phyloP scores from a whole-genome alignment of 1,140 invertebrate species.

The Coelopa frigida region DNA sequence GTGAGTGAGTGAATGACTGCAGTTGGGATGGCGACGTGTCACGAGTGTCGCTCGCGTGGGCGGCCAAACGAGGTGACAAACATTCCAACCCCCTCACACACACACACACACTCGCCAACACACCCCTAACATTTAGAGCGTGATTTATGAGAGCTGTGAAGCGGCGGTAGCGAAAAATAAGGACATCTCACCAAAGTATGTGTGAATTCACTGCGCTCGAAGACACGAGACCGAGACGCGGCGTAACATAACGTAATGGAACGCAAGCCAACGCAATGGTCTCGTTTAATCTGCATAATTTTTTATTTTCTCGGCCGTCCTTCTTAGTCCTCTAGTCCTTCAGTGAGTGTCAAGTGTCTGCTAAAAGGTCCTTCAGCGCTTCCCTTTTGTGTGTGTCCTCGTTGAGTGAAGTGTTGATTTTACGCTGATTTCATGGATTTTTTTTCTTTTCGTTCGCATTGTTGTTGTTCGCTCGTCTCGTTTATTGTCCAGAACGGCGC shows the following conservation, averaged over 20 bases:
- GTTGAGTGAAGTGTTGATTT: conserved; percentile 8
- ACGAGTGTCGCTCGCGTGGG: neutral
- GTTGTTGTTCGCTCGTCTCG: neutral
- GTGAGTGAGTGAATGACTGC: too few species aligned
- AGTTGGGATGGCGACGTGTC: too few species aligned
- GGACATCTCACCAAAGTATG: too few species aligned
- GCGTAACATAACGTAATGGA: too few species aligned
- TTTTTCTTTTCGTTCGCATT: neutral
- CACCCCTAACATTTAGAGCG: too few species aligned
- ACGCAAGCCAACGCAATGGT: conserved; percentile 10
- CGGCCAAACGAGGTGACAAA: neutral
- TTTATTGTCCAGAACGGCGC: neutral
- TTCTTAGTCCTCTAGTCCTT: conserved; percentile 8
- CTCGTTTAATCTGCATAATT: conserved; percentile 19
- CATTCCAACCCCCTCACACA: too few species aligned
- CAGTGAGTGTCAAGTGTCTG: conserved; percentile 17
- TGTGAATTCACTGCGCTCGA: conserved; percentile 7
- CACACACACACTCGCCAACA: too few species aligned
- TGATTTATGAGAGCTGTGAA: too few species aligned
- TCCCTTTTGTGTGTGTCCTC: conserved; percentile 7
- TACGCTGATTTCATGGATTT: neutral
- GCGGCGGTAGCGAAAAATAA: too few species aligned
- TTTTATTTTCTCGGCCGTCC: neutral
- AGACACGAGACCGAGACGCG: too few species aligned
- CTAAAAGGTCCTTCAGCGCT: conserved; percentile 14